phyloP scores from a whole-genome alignment of 2,113 vertebrate species.

The Glaucidium brasilianum region DNA sequence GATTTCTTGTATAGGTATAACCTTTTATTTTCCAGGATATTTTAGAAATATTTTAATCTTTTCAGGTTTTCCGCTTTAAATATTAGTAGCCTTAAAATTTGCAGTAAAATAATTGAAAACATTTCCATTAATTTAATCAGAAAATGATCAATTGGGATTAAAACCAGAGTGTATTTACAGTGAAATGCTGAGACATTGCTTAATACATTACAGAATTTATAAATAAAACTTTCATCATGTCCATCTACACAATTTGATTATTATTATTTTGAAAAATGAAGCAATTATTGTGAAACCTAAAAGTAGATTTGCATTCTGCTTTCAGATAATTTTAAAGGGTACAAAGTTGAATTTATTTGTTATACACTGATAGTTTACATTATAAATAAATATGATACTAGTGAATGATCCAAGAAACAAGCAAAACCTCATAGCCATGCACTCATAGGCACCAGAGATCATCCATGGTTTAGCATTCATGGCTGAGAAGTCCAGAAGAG shows the following conservation, averaged over 20 bases:
- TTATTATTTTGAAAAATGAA: background rate
- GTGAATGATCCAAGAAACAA: background rate
- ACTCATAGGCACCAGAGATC: fast-evolving
- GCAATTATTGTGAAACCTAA: background rate
- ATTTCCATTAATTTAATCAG: background rate
- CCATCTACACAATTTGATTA: background rate
- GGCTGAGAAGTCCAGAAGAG: background rate
- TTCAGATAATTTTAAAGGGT: background rate
- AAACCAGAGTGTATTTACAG: background rate
- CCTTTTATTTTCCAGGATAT: background rate
- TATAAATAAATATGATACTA: background rate
- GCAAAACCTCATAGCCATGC: background rate
- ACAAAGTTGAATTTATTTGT: background rate
- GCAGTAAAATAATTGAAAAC: background rate
- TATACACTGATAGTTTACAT: background rate
- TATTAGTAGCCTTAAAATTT: background rate
- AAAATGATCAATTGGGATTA: background rate
- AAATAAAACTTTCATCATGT: background rate
- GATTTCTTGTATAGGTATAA: background rate
- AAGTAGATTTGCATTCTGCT: background rate
- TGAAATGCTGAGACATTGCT: background rate
- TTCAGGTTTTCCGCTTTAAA: background rate
- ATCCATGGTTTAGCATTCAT: background rate
- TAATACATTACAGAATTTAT: background rate
- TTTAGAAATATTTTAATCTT: background rate